Conservation (phyloP, 2,888 invertebrate species). For the Meta bourneti region DNA sequence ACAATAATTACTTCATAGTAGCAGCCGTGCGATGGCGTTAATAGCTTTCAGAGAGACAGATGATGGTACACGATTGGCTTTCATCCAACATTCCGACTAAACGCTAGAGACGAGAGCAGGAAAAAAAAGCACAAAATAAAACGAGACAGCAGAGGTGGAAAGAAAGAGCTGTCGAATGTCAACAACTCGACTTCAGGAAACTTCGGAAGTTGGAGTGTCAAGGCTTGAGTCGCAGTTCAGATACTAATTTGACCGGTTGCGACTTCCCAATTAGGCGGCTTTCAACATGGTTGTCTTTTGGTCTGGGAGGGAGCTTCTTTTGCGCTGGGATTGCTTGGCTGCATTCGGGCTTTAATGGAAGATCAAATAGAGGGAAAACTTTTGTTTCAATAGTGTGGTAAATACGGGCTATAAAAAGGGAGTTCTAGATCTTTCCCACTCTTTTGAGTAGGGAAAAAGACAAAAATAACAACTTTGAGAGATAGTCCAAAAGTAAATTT, state of each 20-base stretch:
- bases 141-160: background rate
- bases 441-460: background rate
- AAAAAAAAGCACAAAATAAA: constrained; percentile 17
- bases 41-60: constrained; percentile 41
- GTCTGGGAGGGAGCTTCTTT: background rate
- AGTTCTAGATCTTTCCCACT: no score
- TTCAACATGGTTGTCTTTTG: background rate
- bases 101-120: constrained; percentile 10
- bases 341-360: background rate
- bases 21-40: constrained; percentile 24
- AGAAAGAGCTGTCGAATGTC: constrained; percentile 60
- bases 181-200: constrained; percentile 16
- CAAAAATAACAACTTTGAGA: background rate
- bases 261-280: background rate
- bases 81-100: constrained; percentile 24
- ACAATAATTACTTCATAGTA: constrained; percentile 14
- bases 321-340: background rate
- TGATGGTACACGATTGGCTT: constrained; percentile 16
- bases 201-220: background rate
- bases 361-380: background rate
- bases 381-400: background rate
- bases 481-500: background rate
- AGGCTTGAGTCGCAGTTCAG: constrained; percentile 18
- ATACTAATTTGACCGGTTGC: constrained; percentile 10
- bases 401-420: background rate